A percentile compares a stretch with the other conserved stretches of the same genome.
Evolutionary conservation across 2,797 vertebrate genomes (phyloP).

Genomic region (Remorina albescens): DNA sequence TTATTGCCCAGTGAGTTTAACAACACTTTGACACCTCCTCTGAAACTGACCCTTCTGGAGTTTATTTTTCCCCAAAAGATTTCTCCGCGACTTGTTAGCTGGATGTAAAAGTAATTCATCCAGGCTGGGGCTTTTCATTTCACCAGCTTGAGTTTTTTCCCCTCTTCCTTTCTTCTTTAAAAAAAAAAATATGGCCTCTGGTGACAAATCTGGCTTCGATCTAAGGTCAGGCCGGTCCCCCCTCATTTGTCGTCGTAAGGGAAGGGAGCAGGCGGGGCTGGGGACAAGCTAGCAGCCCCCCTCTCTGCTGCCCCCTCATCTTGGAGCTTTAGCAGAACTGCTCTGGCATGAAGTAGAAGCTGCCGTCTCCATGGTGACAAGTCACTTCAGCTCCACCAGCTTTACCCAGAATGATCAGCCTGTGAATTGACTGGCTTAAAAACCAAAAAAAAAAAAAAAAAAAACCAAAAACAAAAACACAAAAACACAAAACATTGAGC

Average conservation of each 20-base stretch:
- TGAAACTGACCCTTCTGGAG: constrained; percentile 75
- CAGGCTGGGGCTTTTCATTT: constrained; percentile 62
- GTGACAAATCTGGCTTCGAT: constrained; percentile 75
- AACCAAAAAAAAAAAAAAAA: constrained; percentile 47
- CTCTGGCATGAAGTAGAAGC: constrained; percentile 80
- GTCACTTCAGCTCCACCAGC: constrained; percentile 76
- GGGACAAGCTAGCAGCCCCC: constrained; percentile 66
- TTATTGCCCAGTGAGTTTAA: constrained; percentile 83
- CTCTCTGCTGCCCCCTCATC: constrained; percentile 68
- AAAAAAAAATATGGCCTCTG: constrained; percentile 56
- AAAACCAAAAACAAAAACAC: constrained; percentile 41
- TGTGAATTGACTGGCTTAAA: constrained; percentile 61
- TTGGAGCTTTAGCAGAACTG: constrained; percentile 74
- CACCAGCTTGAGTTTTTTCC: constrained; percentile 11
- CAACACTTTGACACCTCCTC: constrained; percentile 82
- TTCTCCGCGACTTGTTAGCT: constrained; percentile 55
- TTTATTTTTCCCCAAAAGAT: constrained; percentile 70
- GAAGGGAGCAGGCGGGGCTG: constrained; percentile 44
- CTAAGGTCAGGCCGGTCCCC: constrained; percentile 44
- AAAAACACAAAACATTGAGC: constrained; percentile 53
- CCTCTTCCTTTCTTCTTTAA: not conserved
- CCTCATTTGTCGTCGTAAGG: constrained; percentile 49
- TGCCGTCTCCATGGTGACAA: constrained; percentile 85
- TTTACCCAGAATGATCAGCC: constrained; percentile 66
- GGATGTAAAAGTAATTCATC: constrained; percentile 68